These are phyloP conservation scores for Linepithema humile DNA, from an alignment of 1,140 invertebrate genomes.

Conservation along the genomic window DNA sequence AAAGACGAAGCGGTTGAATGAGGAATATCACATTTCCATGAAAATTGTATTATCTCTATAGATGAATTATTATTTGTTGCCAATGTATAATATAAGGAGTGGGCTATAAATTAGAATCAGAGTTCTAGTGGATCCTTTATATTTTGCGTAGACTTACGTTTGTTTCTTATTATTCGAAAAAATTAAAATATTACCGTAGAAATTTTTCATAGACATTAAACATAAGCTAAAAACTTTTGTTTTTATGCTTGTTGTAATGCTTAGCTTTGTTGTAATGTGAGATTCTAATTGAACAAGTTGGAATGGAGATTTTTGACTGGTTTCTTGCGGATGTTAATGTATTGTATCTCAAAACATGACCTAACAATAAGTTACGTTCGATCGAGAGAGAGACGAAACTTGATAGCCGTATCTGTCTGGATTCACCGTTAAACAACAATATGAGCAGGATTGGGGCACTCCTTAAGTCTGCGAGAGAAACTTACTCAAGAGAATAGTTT, in stretches of 20 bases:
- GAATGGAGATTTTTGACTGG: too few relatives aligned
- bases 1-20: constrained; percentile 20
- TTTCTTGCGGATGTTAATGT: not conserved
- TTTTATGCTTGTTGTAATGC: too few relatives aligned
- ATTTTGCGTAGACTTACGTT: not conserved
- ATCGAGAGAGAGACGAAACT: not conserved
- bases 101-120: not conserved
- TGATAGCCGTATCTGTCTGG: constrained; percentile 6
- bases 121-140: not conserved
- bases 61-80: not conserved
- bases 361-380: not conserved
- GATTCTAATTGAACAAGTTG: not conserved
- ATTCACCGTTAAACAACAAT: not conserved
- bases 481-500: constrained; percentile 53
- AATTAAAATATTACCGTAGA: not conserved
- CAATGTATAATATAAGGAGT: not conserved
- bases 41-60: not conserved
- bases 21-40: constrained; percentile 20
- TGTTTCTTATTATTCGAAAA: not conserved
- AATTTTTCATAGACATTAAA: not conserved
- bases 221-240: too few relatives aligned
- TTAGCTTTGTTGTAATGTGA: not conserved
- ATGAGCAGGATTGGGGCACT: not conserved
- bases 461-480: constrained; percentile 38
- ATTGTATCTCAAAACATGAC: not conserved